Evolutionary conservation across 2,113 vertebrate genomes (phyloP), one percentile per base, ranked within the genome.

Genomic region (Actenoides hombroni): DNA sequence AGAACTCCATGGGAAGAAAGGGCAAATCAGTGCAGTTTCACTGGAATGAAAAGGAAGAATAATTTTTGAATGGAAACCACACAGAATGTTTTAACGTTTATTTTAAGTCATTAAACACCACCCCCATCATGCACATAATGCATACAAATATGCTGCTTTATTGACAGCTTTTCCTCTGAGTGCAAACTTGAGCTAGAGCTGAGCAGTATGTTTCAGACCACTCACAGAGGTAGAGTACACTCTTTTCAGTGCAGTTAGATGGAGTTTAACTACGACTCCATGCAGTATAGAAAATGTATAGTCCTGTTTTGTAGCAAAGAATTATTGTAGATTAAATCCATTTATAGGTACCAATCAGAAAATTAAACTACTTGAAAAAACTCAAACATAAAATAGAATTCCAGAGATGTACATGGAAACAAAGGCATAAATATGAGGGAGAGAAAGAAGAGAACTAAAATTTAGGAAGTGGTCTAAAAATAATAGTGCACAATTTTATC

Each of bases 321-420:
- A 28, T 60, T 49, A 9, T 17, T 49, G 21, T 42, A 46, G 60
- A 24, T 35, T 37, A 5, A 53, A 54, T 54, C 25, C 6, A 68
- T 11, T 9, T 6, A 11, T 24, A 39, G 7, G 19, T 39, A 67
- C 6, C 26, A 44, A 65, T 31, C 20, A 78, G 15, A 74, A 90
- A 83, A 61, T 18, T 1, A 70, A 87, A 49, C 0, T 29, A 35
- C 42, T 24, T 2, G 1, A 0, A 9, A 18, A 28, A 33, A 64
- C 40, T 16, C 16, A 44, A 53, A 4, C 4, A 35, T 12, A 54
- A 23, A 51, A 20, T 18, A 1, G 40, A 5, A 65, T 71, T 61
- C 10, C 9, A 39, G 39, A 81, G 13, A 19, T 17, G 4, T 16
- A 65, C 88, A 88, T 44, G 28, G 18, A 83, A 63, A 31, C 6